Conservation (phyloP, 2,888 invertebrate species). For the Chesias legatella region DNA sequence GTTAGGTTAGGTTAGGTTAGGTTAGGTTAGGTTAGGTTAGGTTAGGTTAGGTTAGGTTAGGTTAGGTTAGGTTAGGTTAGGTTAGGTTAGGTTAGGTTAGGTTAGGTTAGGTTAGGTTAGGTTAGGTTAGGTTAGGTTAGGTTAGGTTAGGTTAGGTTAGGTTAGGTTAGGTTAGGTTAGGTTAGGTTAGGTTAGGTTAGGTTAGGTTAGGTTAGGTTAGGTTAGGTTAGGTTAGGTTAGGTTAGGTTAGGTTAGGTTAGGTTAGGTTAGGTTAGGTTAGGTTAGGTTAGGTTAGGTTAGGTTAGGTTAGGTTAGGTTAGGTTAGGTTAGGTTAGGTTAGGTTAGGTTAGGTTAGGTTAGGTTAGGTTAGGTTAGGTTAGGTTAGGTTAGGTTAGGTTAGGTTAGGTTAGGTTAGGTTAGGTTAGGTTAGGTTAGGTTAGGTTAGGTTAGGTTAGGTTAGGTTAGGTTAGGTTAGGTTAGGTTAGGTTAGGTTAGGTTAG, state of each 20-base stretch:
- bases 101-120: slow-evolving; percentile 18
- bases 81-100: slow-evolving; percentile 15
- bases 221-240: slow-evolving; percentile 17
- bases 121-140: slow-evolving; percentile 16
- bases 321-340: slow-evolving; percentile 25
- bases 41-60: slow-evolving; percentile 1
- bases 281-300: slow-evolving; percentile 24
- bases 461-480: slow-evolving; percentile 19
- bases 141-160: slow-evolving; percentile 22
- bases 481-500: slow-evolving; percentile 25
- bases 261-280: slow-evolving; percentile 24
- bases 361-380: slow-evolving; percentile 27
- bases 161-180: slow-evolving; percentile 25
- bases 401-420: slow-evolving; percentile 22
- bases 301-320: slow-evolving; percentile 26
- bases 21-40: slow-evolving; percentile 9
- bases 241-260: slow-evolving; percentile 19
- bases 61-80: slow-evolving; percentile 5
- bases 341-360: slow-evolving; percentile 27
- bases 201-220: slow-evolving; percentile 23
- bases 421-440: slow-evolving; percentile 25
- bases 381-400: slow-evolving; percentile 27
- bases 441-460: slow-evolving; percentile 26
- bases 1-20: slow-evolving; percentile 8
- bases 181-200: slow-evolving; percentile 22